These are phyloP conservation scores for Aquatica leii DNA, from an alignment of 2,888 invertebrate species.

Conservation along the genomic window DNA sequence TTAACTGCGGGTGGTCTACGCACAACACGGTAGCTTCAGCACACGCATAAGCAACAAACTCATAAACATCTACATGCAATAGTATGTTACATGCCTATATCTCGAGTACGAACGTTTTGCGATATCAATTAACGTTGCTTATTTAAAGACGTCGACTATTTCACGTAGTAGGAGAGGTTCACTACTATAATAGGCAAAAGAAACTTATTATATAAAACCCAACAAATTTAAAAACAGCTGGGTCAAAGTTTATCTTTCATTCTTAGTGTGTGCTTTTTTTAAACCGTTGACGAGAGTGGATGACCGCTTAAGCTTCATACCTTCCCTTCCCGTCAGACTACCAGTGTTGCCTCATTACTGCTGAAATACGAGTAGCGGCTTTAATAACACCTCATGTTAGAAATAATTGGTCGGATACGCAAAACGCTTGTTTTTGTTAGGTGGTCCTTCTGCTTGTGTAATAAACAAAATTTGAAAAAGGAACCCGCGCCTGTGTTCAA, in stretches of 20 bases:
- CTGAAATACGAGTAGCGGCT: constrained; percentile 57
- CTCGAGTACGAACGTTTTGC: not conserved
- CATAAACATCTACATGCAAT: constrained; percentile 29
- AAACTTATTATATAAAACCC: not conserved
- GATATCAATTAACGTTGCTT: constrained; percentile 9
- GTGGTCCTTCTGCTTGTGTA: constrained; percentile 48
- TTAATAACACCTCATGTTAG: constrained; percentile 58
- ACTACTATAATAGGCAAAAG: too few species aligned
- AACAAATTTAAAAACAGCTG: too few species aligned
- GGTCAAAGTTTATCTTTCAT: too few species aligned
- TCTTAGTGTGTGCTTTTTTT: constrained; percentile 35
- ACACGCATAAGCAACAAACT: constrained; percentile 39
- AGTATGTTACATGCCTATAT: constrained; percentile 24
- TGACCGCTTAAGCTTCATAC: constrained; percentile 34
- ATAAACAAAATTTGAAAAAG: constrained; percentile 24
- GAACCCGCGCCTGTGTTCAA: constrained; percentile 15
- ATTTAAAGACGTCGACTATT: constrained; percentile 10
- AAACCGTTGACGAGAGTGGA: constrained; percentile 45
- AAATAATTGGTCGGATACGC: constrained; percentile 59
- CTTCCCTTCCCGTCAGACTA: constrained; percentile 55
- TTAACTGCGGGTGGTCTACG: constrained; percentile 49
- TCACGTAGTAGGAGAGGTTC: too few species aligned
- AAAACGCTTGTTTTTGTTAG: constrained; percentile 57
- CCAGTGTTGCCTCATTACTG: constrained; percentile 57
- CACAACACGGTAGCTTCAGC: constrained; percentile 42